These are phyloP conservation scores for Ptilorrhoa leucosticta DNA, from an alignment of 2,113 vertebrate species.

Conservation along the genomic window DNA sequence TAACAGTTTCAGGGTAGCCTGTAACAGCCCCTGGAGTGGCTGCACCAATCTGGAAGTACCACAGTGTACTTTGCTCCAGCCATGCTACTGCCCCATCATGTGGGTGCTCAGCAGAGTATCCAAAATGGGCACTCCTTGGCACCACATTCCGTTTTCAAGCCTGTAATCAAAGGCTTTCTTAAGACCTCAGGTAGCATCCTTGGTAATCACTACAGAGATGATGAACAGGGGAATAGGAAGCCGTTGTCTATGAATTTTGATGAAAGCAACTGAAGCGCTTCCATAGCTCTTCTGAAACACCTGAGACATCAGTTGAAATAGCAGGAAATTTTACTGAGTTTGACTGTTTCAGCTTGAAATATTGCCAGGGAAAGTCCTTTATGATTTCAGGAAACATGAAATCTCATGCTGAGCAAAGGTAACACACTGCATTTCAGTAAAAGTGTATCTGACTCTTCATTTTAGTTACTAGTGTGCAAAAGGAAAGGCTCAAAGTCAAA, in stretches of 20 bases:
- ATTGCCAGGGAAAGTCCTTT: background rate
- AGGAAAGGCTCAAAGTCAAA: background rate
- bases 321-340: background rate
- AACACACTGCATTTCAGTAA: background rate
- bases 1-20: background rate
- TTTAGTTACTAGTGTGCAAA: background rate
- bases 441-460: background rate
- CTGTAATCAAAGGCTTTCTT: background rate
- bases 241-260: background rate
- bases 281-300: background rate
- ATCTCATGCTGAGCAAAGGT: background rate
- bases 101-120: background rate
- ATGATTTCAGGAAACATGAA: background rate
- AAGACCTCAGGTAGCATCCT: background rate
- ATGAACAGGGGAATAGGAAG: background rate
- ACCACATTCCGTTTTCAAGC: background rate
- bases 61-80: background rate
- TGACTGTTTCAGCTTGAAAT: background rate
- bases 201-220: background rate
- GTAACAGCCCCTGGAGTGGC: accelerated
- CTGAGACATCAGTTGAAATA: background rate
- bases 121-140: background rate
- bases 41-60: background rate
- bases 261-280: background rate
- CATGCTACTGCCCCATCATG: background rate